Percentiles rank a stretch among this genome's conserved stretches.
Evolutionary conservation across 37 sponge, comb jelly and placozoan species (phyloP).

Genomic region (Lycopodina hypogea): DNA sequence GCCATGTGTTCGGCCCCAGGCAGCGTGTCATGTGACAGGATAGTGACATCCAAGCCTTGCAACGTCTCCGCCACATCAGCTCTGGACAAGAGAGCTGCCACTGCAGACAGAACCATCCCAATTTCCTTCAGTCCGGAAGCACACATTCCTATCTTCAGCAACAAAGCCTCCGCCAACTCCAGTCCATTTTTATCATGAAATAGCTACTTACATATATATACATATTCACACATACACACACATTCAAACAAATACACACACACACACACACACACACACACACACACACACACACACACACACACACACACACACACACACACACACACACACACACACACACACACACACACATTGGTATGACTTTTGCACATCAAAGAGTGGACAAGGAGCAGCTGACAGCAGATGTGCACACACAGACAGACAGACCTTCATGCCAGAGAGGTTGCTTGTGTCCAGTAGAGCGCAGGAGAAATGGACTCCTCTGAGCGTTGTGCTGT

Average conservation of each 20-base stretch:
- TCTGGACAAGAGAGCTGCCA: not conserved
- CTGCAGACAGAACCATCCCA: not conserved
- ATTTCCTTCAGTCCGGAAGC: not conserved
- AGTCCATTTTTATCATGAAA: not conserved
- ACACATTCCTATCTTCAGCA: not conserved
- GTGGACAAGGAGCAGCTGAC: no score
- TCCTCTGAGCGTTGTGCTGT: not conserved
- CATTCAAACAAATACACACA: no score
- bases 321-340: no score
- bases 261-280: slow-evolving; percentile 7
- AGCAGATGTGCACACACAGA: no score
- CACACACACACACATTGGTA: no score
- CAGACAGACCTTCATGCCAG: not conserved
- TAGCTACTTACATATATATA: not conserved
- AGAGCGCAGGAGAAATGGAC: slow-evolving; percentile 15
- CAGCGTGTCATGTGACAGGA: not conserved
- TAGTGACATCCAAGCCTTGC: not conserved
- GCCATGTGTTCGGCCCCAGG: not conserved
- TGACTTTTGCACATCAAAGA: no score
- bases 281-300: no score
- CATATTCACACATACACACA: not conserved
- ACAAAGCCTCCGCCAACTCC: not conserved
- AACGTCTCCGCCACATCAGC: not conserved
- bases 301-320: no score
- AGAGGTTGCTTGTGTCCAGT: not conserved